Conservation (phyloP, 2,888 invertebrate genomes). For the Leptarthrus brevirostris region DNA sequence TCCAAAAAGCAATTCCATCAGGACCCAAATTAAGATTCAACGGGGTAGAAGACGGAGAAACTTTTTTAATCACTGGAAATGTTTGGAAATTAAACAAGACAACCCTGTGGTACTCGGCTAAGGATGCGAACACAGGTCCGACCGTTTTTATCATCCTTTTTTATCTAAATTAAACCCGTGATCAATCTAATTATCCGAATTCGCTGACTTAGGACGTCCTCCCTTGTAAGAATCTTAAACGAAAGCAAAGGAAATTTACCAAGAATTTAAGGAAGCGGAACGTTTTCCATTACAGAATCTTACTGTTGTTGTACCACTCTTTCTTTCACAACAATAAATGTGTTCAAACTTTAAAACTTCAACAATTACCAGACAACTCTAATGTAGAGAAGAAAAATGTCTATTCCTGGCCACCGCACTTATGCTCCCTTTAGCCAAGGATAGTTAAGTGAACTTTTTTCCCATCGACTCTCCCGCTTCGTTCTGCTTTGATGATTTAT, state of each 20-base stretch:
- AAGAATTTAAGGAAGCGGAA: background rate
- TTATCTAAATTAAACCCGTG: conserved; percentile 6
- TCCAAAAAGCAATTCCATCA: background rate
- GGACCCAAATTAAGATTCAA: conserved; percentile 5
- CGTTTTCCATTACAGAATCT: background rate
- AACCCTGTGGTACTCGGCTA: background rate
- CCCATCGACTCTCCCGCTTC: background rate
- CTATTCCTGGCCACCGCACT: background rate
- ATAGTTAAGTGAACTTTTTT: background rate
- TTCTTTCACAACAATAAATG: background rate
- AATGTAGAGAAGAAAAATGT: conserved; percentile 1
- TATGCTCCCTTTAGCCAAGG: background rate
- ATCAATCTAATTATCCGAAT: background rate
- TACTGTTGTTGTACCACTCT: background rate
- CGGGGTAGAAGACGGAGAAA: background rate
- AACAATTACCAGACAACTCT: conserved; percentile 5
- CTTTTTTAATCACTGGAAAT: conserved; percentile 3
- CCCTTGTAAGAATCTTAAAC: background rate
- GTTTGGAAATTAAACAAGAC: conserved; percentile 5
- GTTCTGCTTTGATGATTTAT: background rate
- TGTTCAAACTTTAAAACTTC: background rate
- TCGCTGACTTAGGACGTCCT: background rate
- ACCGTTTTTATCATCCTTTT: background rate
- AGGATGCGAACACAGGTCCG: background rate
- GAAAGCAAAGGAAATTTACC: background rate